Evolutionary conservation across 1,140 invertebrate species (phyloP).

Genomic region (Coboldia fuscipes): DNA sequence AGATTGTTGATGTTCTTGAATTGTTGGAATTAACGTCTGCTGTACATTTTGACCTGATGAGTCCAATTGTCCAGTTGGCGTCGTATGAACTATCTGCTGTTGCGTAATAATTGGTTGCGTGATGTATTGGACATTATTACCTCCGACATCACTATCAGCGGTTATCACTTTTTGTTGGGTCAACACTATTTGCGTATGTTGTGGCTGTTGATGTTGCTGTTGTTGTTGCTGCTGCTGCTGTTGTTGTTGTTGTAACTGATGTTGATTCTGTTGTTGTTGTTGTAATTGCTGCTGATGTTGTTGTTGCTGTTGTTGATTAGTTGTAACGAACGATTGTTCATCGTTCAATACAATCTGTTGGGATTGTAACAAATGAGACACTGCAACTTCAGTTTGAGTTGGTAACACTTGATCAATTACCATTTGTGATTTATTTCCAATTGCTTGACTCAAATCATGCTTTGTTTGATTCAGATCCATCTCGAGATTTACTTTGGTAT

Average conservation of each 20-base stretch:
- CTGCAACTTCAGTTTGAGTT: neutral
- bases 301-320: constrained; percentile 6
- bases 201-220: constrained; percentile 16
- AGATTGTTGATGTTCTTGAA: neutral
- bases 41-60: neutral
- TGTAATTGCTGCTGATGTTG: constrained; percentile 12
- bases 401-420: neutral
- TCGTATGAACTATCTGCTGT: constrained; percentile 7
- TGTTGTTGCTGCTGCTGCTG: constrained; percentile 24
- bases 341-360: constrained; percentile 1
- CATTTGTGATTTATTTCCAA: too few relatives aligned
- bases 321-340: constrained; percentile 6
- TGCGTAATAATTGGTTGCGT: constrained; percentile 8
- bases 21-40: neutral
- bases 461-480: too few relatives aligned
- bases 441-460: too few relatives aligned
- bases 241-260: constrained; percentile 5
- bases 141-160: constrained; percentile 2
- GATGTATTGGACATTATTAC: constrained; percentile 9
- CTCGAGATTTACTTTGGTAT: neutral
- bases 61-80: constrained; percentile 4
- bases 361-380: constrained; percentile 5
- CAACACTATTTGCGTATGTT: constrained; percentile 11
- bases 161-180: constrained; percentile 9
- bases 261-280: constrained; percentile 4